phyloP scores from a whole-genome alignment of 2,888 invertebrate genomes.

The Chrysolina oricalcia region DNA sequence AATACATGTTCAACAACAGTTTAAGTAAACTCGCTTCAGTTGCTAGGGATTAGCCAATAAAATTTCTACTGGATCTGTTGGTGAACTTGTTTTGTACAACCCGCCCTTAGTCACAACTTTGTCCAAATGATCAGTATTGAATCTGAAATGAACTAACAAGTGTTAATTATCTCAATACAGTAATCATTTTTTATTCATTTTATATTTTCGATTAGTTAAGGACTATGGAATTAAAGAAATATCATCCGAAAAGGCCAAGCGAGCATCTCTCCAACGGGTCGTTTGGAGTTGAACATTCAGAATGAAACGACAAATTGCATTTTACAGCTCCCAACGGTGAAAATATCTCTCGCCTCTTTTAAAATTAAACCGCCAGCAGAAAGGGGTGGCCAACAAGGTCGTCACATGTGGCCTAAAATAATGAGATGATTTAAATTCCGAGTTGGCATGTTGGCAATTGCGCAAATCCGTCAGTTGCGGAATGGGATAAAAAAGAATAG shows the following conservation, averaged over 20 bases:
- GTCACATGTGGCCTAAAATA: slow-evolving; percentile 54
- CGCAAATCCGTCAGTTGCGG: slow-evolving; percentile 21
- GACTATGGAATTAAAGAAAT: background rate
- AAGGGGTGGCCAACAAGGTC: slow-evolving; percentile 17
- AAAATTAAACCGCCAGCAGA: slow-evolving; percentile 45
- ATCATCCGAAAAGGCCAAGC: background rate
- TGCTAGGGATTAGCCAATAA: too few species aligned
- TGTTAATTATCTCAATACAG: too few species aligned
- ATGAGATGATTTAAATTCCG: slow-evolving; percentile 58
- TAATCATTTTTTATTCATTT: too few species aligned
- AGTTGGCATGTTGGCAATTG: slow-evolving; percentile 29
- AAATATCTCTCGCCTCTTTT: slow-evolving; percentile 45
- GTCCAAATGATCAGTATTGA: too few species aligned
- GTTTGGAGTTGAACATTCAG: slow-evolving; percentile 5
- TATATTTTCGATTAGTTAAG: too few species aligned
- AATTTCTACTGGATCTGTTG: too few species aligned
- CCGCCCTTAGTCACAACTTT: too few species aligned
- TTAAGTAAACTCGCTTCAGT: too few species aligned
- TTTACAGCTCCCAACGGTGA: slow-evolving; percentile 41
- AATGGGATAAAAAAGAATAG: too few species aligned
- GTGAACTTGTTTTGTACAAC: too few species aligned
- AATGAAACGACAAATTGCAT: slow-evolving; percentile 42
- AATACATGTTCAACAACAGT: too few species aligned
- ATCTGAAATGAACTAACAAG: too few species aligned
- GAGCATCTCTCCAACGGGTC: background rate